Base-by-base conservation (phyloP, 2,797 vertebrate species). In the Premnoplex brunnescens region DNA sequence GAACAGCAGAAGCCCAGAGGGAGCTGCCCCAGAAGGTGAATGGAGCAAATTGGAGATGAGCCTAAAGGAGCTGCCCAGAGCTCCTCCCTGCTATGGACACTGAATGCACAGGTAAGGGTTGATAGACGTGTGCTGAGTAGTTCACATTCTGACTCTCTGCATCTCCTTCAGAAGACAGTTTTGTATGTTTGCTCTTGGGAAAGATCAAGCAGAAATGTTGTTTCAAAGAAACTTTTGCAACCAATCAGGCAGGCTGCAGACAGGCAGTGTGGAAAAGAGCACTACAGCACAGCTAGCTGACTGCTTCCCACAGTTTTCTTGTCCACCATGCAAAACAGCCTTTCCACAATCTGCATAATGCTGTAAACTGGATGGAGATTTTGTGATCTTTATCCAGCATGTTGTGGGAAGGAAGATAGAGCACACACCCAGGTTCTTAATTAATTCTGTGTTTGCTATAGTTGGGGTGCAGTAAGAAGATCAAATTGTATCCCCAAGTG, bases 221-320 rank as follows among this genome's bases (percentile, higher is more conserved):
- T 49, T 92, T 71, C 37, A 49, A 48, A 59, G 19, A 39, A 59
- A 73, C 7, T 5, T 52, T 75, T 74, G 39, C 34, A 58, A 28
- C 17, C 15, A 18, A 6, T 1, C 62, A 34, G 55, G 9, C 41
- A 54, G 26, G 37, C 32, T 85, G 32, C 67, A 73, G 63, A 22
- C 26, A 73, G 34, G 34, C 49, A 55, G 26, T 28, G 4, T 44
- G 51, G 71, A 26, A 52, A 41, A 44, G 20, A 39, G 7, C 32
- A 2, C 26, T 32, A 0, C 1, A 44, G 39, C 15, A 41, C 0
- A 1, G 67, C 19, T 21, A 1, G 67, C 19, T 21, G 8, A n/a
- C 36, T 28, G 6, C 62, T 82, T 67, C 62, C 32, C 24, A 8
- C 34, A 41, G 6, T 30, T 64, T 54, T 63, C 9, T 36, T 81